Evolutionary conservation across 2,113 vertebrate species (phyloP).

Genomic region (Cyanoramphus novaezelandiae): DNA sequence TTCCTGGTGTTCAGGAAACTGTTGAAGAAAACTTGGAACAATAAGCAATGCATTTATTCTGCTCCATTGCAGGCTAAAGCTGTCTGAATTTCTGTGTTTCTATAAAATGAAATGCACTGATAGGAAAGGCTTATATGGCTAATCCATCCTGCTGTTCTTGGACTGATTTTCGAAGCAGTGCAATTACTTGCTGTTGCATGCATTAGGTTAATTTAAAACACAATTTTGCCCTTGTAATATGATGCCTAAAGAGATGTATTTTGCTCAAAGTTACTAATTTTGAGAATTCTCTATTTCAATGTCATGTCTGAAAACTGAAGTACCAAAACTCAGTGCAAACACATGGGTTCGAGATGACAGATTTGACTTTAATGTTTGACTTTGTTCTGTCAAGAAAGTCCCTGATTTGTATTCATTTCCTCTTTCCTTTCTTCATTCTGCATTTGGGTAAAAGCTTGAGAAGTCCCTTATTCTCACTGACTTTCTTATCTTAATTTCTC

Average conservation of each 20-base stretch:
- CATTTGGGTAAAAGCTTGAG: conserved; percentile 23
- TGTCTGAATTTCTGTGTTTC: background rate
- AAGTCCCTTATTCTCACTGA: conserved; percentile 20
- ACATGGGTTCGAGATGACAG: background rate
- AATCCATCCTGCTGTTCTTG: background rate
- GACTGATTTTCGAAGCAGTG: background rate
- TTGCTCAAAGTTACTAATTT: conserved; percentile 1
- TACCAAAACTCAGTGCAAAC: conserved; percentile 16
- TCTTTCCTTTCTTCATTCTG: conserved; percentile 8
- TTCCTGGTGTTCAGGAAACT: background rate
- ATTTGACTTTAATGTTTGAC: conserved; percentile 12
- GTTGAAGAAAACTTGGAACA: background rate
- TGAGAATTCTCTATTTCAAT: conserved; percentile 6
- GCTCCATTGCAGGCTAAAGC: background rate
- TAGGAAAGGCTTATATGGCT: background rate
- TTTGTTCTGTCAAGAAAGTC: conserved; percentile 44
- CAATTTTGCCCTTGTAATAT: background rate
- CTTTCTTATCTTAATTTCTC: conserved; percentile 50
- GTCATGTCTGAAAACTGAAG: conserved; percentile 15
- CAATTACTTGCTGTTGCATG: background rate
- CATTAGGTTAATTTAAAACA: background rate
- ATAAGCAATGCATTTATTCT: background rate
- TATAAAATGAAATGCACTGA: background rate
- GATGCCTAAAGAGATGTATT: background rate
- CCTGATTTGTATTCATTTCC: conserved; percentile 47